A percentile compares a stretch with the other conserved stretches of the same genome.
phyloP scores from a whole-genome alignment of 2,888 invertebrate genomes.

The Apodemia mormo region DNA sequence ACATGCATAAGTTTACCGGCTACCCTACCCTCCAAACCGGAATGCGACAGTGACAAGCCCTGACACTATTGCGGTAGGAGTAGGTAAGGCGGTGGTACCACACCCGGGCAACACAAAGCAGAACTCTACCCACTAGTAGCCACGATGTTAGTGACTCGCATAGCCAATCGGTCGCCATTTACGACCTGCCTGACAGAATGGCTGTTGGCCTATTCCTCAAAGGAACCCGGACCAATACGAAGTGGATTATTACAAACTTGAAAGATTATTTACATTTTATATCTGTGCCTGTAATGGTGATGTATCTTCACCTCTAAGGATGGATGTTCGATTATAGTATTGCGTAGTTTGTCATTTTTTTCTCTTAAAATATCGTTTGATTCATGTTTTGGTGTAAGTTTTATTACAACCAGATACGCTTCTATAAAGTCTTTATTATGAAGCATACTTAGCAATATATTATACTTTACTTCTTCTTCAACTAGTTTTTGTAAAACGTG shows the following conservation, averaged over 20 bases:
- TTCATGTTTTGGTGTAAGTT: conserved; percentile 23
- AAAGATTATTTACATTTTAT: background rate
- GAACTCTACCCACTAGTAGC: no score
- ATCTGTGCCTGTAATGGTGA: conserved; percentile 32
- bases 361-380: conserved; percentile 30
- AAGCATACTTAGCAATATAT: conserved; percentile 46
- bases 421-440: conserved; percentile 47
- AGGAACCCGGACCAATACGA: no score
- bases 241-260: background rate
- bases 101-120: no score
- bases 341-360: conserved; percentile 35
- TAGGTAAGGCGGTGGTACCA: no score
- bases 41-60: no score
- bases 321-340: conserved; percentile 43
- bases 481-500: conserved; percentile 35
- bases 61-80: no score
- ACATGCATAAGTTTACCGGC: no score
- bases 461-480: conserved; percentile 31
- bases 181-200: no score
- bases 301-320: conserved; percentile 59
- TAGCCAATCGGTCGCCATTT: no score
- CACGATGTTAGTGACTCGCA: no score
- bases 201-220: no score
- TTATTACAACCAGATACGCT: conserved; percentile 48
- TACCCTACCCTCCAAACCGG: no score